Evolutionary conservation across 1,140 invertebrate species (phyloP).

Genomic region (Drosophila bocki): DNA sequence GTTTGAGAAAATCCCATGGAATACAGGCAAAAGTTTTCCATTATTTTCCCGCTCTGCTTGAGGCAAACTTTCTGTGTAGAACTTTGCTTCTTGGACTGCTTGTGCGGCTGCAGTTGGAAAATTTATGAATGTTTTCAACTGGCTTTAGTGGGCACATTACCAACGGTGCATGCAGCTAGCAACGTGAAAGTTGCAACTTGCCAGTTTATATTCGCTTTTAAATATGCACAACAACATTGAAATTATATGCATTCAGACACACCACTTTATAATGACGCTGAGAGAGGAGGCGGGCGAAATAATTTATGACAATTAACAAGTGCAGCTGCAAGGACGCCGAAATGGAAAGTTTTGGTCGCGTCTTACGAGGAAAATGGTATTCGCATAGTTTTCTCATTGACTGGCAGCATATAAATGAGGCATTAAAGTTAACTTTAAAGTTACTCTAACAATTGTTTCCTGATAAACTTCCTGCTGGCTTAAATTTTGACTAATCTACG

Average conservation of each 20-base stretch:
- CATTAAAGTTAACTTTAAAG: slow-evolving; percentile 37
- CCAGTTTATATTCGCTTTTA: slow-evolving; percentile 67
- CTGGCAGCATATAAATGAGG: slow-evolving; percentile 27
- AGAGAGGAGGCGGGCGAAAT: slow-evolving; percentile 27
- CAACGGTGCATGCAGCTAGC: slow-evolving; percentile 16
- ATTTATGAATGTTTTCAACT: slow-evolving; percentile 78
- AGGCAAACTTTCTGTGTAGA: slow-evolving; percentile 62
- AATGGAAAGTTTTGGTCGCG: slow-evolving; percentile 31
- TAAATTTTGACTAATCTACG: background rate
- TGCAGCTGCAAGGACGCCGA: slow-evolving; percentile 36
- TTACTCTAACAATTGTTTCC: background rate
- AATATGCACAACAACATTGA: slow-evolving; percentile 68
- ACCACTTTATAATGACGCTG: slow-evolving; percentile 36
- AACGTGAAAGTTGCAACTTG: slow-evolving; percentile 34
- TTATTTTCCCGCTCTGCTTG: slow-evolving; percentile 49
- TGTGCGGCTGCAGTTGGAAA: slow-evolving; percentile 38
- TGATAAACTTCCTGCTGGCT: background rate
- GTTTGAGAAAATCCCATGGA: slow-evolving; percentile 23
- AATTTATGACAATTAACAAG: slow-evolving; percentile 80
- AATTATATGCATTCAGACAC: slow-evolving; percentile 60
- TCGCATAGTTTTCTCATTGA: slow-evolving; percentile 46
- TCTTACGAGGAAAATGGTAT: slow-evolving; percentile 42
- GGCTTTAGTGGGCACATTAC: slow-evolving; percentile 62
- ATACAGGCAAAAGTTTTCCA: slow-evolving; percentile 53
- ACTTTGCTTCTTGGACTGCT: slow-evolving; percentile 45